phyloP scores from a whole-genome alignment of 2,797 vertebrate genomes.

The Anas capensis region DNA sequence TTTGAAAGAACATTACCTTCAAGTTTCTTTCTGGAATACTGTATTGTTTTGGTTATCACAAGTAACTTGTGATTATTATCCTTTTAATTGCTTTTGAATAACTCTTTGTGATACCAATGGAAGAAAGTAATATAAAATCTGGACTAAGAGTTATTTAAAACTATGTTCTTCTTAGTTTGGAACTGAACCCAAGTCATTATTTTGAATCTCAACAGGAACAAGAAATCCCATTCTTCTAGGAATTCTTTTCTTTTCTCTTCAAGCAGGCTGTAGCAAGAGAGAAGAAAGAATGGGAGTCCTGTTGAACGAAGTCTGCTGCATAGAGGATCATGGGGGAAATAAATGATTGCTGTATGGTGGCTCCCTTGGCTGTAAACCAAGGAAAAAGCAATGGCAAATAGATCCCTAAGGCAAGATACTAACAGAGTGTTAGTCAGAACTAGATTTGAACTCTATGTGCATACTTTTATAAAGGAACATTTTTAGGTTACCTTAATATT shows the following conservation, averaged over 20 bases:
- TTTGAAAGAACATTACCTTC: background rate
- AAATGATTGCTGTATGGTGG: background rate
- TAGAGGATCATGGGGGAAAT: background rate
- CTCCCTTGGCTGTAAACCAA: background rate
- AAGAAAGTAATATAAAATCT: background rate
- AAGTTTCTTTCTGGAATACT: background rate
- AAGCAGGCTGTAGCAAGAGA: background rate
- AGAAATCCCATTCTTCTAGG: background rate
- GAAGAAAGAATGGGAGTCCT: background rate
- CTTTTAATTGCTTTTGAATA: background rate
- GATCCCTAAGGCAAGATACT: background rate
- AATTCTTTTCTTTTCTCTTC: background rate
- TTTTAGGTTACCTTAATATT: background rate
- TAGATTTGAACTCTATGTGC: background rate
- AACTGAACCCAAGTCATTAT: background rate
- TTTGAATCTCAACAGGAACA: background rate
- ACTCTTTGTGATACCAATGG: background rate
- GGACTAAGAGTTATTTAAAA: background rate
- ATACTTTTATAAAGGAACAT: background rate
- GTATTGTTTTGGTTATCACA: background rate
- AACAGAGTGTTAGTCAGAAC: background rate
- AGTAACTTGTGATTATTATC: background rate
- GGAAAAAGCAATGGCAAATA: background rate
- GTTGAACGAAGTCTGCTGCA: background rate
- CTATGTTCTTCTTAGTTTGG: background rate